These are phyloP conservation scores for Planiliza haematocheilus DNA, from an alignment of 2,113 vertebrate species.

Conservation along the genomic window DNA sequence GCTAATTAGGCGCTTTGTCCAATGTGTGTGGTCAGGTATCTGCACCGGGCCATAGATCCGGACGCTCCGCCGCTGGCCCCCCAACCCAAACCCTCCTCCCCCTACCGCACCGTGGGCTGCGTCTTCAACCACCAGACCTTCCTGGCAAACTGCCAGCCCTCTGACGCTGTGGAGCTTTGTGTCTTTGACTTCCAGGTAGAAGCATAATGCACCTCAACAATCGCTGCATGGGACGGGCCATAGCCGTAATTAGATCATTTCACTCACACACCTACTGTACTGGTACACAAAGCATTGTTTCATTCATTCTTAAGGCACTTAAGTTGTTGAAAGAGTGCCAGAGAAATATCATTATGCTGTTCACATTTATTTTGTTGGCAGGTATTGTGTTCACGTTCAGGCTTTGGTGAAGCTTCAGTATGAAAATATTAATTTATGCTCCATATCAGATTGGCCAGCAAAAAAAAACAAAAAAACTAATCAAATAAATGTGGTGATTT, in stretches of 20 bases:
- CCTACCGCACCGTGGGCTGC: constrained; percentile 93
- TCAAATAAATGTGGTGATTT: constrained; percentile 15
- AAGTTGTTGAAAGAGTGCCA: neutral
- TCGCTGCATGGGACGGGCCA: neutral
- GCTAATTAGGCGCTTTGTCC: neutral
- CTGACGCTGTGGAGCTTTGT: constrained; percentile 91
- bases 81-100: constrained; percentile 89
- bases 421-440: constrained; percentile 15
- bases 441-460: neutral
- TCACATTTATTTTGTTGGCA: neutral
- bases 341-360: neutral
- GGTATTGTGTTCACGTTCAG: neutral
- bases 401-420: constrained; percentile 4
- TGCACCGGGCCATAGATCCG: constrained; percentile 89
- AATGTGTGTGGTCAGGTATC: constrained; percentile 83
- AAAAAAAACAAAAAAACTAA: neutral
- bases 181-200: constrained; percentile 89
- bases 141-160: constrained; percentile 94
- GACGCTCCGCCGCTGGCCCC: constrained; percentile 87
- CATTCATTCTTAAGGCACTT: neutral
- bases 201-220: neutral
- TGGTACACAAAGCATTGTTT: neutral
- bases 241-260: neutral
- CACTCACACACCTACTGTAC: neutral
- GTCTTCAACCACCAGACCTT: constrained; percentile 95